Evolutionary conservation across 64 coral and sea anemone species (phyloP).

Genomic region (Cladopsammia gracilis): DNA sequence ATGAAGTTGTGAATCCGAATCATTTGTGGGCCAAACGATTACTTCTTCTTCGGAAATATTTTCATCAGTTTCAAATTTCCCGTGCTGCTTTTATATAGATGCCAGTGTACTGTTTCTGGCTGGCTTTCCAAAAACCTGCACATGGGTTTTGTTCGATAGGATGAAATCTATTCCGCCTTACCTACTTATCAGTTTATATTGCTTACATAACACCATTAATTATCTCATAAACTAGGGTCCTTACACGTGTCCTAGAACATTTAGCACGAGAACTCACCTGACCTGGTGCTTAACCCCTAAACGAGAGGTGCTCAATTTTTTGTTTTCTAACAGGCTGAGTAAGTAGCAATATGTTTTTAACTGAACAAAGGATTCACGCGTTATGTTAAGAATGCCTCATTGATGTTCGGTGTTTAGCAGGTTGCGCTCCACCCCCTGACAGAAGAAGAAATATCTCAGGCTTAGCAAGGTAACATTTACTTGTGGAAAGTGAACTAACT

Average conservation of each 20-base stretch:
- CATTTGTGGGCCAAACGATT: too few relatives aligned
- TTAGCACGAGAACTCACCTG: neutral
- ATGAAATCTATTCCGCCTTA: too few relatives aligned
- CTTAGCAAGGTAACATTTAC: too few relatives aligned
- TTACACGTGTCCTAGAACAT: neutral
- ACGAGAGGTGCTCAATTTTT: neutral
- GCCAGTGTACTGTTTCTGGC: too few relatives aligned
- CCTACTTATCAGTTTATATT: too few relatives aligned
- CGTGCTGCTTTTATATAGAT: too few relatives aligned
- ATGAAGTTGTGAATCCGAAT: too few relatives aligned
- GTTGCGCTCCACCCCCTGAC: neutral
- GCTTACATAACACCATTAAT: neutral
- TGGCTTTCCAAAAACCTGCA: too few relatives aligned
- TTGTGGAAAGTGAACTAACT: neutral
- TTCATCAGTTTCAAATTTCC: too few relatives aligned
- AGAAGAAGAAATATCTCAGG: neutral
- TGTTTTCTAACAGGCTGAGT: neutral
- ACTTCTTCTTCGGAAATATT: too few relatives aligned
- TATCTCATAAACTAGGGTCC: neutral
- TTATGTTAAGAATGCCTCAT: neutral
- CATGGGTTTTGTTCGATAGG: too few relatives aligned
- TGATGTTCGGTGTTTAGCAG: constrained; percentile 20
- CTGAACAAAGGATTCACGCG: neutral
- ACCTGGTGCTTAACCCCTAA: neutral
- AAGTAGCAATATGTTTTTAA: neutral